Evolutionary conservation across 2,888 invertebrate species (phyloP).

Genomic region (Dolomedes plantarius): DNA sequence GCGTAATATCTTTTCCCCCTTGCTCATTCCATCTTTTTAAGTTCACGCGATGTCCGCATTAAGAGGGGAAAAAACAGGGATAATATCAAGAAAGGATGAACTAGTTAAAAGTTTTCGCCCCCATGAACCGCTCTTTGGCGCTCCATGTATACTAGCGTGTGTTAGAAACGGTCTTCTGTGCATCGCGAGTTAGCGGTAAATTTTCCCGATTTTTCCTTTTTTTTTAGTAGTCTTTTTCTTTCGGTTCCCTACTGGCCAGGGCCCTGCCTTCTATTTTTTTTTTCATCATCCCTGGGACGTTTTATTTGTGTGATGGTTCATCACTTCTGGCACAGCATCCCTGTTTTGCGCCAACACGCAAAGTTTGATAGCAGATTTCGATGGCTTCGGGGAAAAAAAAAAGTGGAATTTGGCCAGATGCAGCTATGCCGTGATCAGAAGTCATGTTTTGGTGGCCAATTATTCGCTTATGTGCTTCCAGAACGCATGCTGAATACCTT

Average conservation of each 20-base stretch:
- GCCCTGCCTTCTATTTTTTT: background rate
- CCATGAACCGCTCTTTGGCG: conserved; percentile 14
- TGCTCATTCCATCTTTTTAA: conserved; percentile 18
- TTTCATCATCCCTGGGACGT: conserved; percentile 25
- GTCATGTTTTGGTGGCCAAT: background rate
- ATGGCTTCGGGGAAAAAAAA: conserved; percentile 25
- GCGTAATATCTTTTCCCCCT: conserved; percentile 50
- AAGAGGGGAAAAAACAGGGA: conserved; percentile 40
- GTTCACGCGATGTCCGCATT: conserved; percentile 58
- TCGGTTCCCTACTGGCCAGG: conserved; percentile 30
- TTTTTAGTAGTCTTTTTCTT: conserved; percentile 6
- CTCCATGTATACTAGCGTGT: conserved; percentile 49
- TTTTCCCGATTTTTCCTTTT: conserved; percentile 20
- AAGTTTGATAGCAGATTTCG: conserved; percentile 49
- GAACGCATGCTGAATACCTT: background rate
- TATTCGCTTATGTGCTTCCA: background rate
- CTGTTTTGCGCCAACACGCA: conserved; percentile 20
- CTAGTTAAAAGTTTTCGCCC: conserved; percentile 62
- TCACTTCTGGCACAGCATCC: conserved; percentile 34
- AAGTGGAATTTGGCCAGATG: conserved; percentile 31
- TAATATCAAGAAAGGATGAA: conserved; percentile 62
- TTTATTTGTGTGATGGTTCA: conserved; percentile 50
- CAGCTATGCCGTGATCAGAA: conserved; percentile 30
- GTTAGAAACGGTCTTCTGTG: conserved; percentile 22
- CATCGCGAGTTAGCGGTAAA: conserved; percentile 61